A percentile compares a stretch with the other conserved stretches of the same genome.
Conservation (phyloP, 2,888 invertebrate species). For the Schizotus pectinicornis region DNA sequence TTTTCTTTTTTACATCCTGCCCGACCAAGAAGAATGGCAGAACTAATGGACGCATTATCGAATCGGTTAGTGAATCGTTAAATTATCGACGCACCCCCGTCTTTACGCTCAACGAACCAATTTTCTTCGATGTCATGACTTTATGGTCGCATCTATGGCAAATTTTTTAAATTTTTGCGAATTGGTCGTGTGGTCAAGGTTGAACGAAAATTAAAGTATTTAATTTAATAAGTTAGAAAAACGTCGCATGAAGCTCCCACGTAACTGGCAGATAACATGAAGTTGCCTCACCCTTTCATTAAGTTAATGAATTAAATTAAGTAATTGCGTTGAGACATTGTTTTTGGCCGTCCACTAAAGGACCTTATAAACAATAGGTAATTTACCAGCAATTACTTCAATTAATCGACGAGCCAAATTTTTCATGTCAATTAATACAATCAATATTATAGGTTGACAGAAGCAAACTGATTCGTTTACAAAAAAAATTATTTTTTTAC, state of each 20-base stretch:
- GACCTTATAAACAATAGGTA: neutral
- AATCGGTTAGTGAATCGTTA: no score
- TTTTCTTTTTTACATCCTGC: conserved; percentile 4
- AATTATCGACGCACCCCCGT: conserved; percentile 9
- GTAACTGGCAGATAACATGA: conserved; percentile 6
- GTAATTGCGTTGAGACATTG: no score
- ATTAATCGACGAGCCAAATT: no score
- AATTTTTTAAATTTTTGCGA: conserved; percentile 14
- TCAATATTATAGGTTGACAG: no score
- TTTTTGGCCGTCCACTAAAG: neutral
- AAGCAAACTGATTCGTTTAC: no score
- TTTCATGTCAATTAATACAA: no score
- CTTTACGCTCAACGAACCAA: no score
- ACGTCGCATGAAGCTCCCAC: conserved; percentile 1
- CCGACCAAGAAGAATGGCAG: conserved; percentile 6
- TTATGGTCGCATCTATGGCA: neutral
- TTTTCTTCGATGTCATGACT: neutral
- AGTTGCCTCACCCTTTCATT: conserved; percentile 20
- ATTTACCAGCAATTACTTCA: neutral
- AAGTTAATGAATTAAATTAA: conserved; percentile 20
- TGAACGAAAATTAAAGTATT: conserved; percentile 10
- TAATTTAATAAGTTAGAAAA: conserved; percentile 9
- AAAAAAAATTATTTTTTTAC: no score
- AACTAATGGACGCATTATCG: conserved; percentile 6
- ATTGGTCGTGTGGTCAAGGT: conserved; percentile 2